Evolutionary conservation across 2,888 invertebrate species (phyloP).

Genomic region (Meliscaeva auricollis): DNA sequence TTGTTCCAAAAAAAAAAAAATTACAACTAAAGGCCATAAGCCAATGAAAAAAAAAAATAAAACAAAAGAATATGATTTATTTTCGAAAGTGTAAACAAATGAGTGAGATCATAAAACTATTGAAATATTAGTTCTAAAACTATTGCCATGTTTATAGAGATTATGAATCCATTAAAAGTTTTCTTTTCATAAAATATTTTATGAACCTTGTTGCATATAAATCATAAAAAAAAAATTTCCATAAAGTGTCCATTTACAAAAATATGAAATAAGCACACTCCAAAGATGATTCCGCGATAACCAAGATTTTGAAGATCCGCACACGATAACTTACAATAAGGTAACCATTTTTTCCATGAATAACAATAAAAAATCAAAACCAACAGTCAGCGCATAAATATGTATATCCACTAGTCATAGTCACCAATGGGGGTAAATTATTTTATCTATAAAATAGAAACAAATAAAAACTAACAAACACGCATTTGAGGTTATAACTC

Average conservation of each 20-base stretch:
- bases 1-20: too few relatives aligned
- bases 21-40: too few relatives aligned
- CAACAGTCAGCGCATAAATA: slow-evolving; percentile 8
- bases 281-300: slow-evolving; percentile 8
- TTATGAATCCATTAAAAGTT: slow-evolving; percentile 10
- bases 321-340: slow-evolving; percentile 2
- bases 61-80: too few relatives aligned
- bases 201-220: slow-evolving; percentile 27
- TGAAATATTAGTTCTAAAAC: neutral
- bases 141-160: neutral
- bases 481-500: slow-evolving; percentile 22
- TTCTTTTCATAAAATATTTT: neutral
- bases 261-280: slow-evolving; percentile 1
- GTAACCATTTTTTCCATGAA: neutral
- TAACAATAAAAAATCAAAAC: slow-evolving; percentile 36
- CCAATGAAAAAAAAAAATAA: too few relatives aligned
- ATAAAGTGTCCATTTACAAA: slow-evolving; percentile 7
- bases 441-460: slow-evolving; percentile 12
- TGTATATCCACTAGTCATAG: neutral
- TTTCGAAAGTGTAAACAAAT: neutral
- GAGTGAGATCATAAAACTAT: neutral
- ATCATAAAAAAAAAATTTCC: slow-evolving; percentile 29
- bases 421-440: slow-evolving; percentile 3
- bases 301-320: neutral
- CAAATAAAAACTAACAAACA: slow-evolving; percentile 33